Percentiles rank a stretch among this genome's conserved stretches.
These are phyloP conservation scores for Umimayanthus kanabou DNA, from an alignment of 92 coral and sea anemone genomes.

Conservation along the genomic window DNA sequence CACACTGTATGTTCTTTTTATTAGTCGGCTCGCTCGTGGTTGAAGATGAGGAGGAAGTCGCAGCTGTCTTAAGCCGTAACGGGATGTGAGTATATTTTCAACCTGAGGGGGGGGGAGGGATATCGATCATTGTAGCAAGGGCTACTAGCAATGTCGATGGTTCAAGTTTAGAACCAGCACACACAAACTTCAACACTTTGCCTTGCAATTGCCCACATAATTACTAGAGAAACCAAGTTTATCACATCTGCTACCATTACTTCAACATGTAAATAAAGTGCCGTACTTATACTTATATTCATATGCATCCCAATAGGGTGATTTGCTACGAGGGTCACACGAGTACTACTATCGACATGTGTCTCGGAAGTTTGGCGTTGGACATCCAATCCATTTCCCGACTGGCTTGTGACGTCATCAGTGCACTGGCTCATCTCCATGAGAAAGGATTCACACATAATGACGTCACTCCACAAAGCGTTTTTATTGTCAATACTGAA, in stretches of 20 bases:
- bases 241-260: no score
- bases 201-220: no score
- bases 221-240: no score
- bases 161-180: not conserved
- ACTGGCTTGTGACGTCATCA: constrained; percentile 34
- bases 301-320: not conserved
- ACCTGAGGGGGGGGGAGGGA: not conserved
- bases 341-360: constrained; percentile 9
- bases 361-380: not conserved
- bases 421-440: constrained; percentile 22
- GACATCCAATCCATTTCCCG: not conserved
- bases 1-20: not conserved
- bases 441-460: constrained; percentile 23
- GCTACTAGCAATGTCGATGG: no score
- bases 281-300: no score
- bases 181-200: no score
- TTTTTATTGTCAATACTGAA: constrained; percentile 1
- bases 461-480: not conserved
- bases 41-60: not conserved
- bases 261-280: no score
- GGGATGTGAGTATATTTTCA: not conserved
- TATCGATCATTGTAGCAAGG: no score
- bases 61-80: not conserved
- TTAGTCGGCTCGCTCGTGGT: not conserved
- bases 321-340: constrained; percentile 14